Base-by-base conservation (phyloP, 37 sponge, comb jelly and placozoan species). In the Crambe crambe region DNA sequence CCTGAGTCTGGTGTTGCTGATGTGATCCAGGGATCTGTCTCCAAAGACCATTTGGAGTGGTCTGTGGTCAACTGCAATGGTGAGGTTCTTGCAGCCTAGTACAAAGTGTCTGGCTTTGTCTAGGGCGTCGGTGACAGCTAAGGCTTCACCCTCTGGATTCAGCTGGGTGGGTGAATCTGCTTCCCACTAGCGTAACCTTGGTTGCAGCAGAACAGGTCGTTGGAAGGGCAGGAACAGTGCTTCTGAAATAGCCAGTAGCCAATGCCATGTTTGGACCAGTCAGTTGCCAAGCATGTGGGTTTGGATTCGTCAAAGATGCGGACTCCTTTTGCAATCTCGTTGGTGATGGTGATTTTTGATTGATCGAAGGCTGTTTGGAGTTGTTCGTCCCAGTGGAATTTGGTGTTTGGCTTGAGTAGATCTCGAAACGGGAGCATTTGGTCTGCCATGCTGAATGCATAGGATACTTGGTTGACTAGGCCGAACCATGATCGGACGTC, bases 381-480 rank as follows among this genome's bases (percentile, higher is more conserved):
- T 10, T 31, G 21, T 1, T 74, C 76, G 22, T 73, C 56, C 66
- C 35, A 31, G 35, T 65, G 35, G 30, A 31, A 31, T 30, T 2
- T 65, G 31, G 15, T 65, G 34, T 9, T 31, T 17, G 66, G 31
- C 5, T 65, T 65, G 66, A 65, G 66, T 2, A 65, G 35, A 2
- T 65, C 66, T 65, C 66, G 31, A 30, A 65, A 65, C 17, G 66
- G 66, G 9, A 65, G 66, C 66, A 65, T 47, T 47, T 47, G 51
- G 12, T 81, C 73, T n/a, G 82, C 64, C 82, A 83, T 83, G 69
- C 83, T 83, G 83, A 83, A 83, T 34, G 83, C 76, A 30, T 83
- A 83, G 27, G 83, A 74, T 37, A 83, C 76, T 40, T 83, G 83
- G 58, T 74, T 82, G 42, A 82, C 73, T 8, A 81, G 63, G 34